Conservation (phyloP, 2,888 invertebrate species). For the Pilophorus perplexus region DNA sequence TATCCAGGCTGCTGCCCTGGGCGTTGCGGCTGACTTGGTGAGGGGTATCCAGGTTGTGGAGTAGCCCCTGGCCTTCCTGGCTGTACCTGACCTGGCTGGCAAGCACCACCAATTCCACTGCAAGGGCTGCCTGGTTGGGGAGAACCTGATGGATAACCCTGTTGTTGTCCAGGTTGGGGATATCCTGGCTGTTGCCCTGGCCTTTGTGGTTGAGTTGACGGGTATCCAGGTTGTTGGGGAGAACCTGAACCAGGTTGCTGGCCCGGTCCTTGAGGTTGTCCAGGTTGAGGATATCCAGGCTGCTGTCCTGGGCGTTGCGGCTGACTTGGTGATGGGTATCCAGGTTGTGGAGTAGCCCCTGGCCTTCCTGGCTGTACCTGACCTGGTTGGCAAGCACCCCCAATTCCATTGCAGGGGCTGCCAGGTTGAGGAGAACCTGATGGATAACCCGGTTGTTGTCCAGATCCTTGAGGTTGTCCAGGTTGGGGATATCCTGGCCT, state of each 20-base stretch:
- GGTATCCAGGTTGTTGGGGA: conserved; percentile 42
- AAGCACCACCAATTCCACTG: conserved; percentile 41
- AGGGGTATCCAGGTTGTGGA: conserved; percentile 45
- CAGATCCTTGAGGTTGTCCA: conserved; percentile 48
- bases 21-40: conserved; percentile 41
- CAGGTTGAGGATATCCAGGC: conserved; percentile 48
- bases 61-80: conserved; percentile 45
- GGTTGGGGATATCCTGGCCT: conserved; percentile 48
- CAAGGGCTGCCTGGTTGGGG: conserved; percentile 46
- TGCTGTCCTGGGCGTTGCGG: conserved; percentile 42
- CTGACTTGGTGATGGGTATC: conserved; percentile 44
- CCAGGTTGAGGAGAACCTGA: conserved; percentile 42
- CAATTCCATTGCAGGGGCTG: conserved; percentile 45
- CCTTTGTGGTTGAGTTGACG: conserved; percentile 29
- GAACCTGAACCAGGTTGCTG: too few species aligned
- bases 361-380: too few species aligned
- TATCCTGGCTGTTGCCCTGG: conserved; percentile 46
- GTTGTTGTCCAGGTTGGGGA: conserved; percentile 48
- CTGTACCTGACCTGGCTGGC: too few species aligned
- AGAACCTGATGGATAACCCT: conserved; percentile 46
- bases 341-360: conserved; percentile 27
- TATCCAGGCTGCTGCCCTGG: conserved; percentile 42
- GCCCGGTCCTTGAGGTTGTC: conserved; percentile 45
- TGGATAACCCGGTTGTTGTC: too few species aligned
- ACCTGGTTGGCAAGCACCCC: conserved; percentile 46